Evolutionary conservation across 2,888 invertebrate species (phyloP).

Genomic region (Agrotis exclamationis): DNA sequence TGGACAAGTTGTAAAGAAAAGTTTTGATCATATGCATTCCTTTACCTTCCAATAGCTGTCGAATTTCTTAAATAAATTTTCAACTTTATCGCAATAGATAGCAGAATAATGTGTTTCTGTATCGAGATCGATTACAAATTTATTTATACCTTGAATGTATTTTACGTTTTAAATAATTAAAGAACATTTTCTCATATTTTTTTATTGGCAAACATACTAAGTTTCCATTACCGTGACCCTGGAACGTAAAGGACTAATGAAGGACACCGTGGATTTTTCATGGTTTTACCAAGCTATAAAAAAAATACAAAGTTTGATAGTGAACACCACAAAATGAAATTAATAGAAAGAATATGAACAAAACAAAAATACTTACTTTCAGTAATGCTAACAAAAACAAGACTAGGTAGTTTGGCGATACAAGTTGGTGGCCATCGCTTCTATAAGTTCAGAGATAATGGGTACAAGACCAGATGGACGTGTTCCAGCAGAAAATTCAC

Average conservation of each 20-base stretch:
- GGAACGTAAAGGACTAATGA: too few relatives aligned
- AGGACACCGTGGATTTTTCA: too few relatives aligned
- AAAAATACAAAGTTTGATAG: neutral
- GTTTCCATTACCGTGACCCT: too few relatives aligned
- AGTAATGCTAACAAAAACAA: conserved; percentile 27
- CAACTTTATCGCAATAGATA: neutral
- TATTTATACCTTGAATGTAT: too few relatives aligned
- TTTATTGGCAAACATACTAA: conserved; percentile 1
- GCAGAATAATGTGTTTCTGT: too few relatives aligned
- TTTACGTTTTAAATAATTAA: too few relatives aligned
- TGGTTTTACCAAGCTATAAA: too few relatives aligned
- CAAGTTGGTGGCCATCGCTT: conserved; percentile 65
- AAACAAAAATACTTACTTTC: conserved; percentile 13
- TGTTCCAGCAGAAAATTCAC: conserved; percentile 65
- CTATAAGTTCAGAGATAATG: conserved; percentile 55
- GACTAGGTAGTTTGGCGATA: conserved; percentile 66
- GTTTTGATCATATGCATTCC: conserved; percentile 63
- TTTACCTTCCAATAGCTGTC: too few relatives aligned
- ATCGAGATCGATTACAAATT: too few relatives aligned
- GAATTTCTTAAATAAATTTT: neutral
- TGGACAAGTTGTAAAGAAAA: conserved; percentile 53
- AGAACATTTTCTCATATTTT: neutral
- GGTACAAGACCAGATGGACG: conserved; percentile 68
- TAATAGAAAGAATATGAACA: neutral
- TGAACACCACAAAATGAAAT: neutral